Conservation (phyloP, 2,797 vertebrate species). For the Trachurus trachurus region DNA sequence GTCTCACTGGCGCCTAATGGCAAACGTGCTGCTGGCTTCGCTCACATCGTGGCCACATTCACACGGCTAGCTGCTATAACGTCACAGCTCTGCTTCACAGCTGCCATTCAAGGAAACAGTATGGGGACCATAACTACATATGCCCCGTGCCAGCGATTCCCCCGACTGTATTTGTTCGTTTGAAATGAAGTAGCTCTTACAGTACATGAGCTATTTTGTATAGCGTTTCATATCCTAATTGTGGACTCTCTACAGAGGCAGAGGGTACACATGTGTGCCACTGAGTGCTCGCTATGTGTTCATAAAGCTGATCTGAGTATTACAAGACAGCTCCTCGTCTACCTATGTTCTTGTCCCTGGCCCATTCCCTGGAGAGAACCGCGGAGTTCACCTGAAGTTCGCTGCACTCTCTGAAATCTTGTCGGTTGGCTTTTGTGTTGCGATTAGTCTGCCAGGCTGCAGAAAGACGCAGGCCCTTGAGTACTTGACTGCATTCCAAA, state of each 20-base stretch:
- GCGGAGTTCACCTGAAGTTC: slow-evolving; percentile 66
- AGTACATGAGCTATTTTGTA: too few relatives aligned
- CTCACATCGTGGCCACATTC: slow-evolving; percentile 28
- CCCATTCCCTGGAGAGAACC: slow-evolving; percentile 28
- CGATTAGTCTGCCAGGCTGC: slow-evolving; percentile 57
- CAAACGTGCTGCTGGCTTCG: slow-evolving; percentile 44
- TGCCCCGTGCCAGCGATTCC: background rate
- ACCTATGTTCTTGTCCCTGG: slow-evolving; percentile 37
- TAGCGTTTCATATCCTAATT: background rate
- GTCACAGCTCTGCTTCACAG: slow-evolving; percentile 43
- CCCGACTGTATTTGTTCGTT: background rate
- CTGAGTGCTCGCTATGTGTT: slow-evolving; percentile 28
- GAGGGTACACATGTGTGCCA: slow-evolving; percentile 11
- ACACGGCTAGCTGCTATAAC: slow-evolving; percentile 30
- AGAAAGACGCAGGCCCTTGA: slow-evolving; percentile 50
- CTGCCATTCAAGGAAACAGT: slow-evolving; percentile 12
- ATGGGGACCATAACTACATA: slow-evolving; percentile 8
- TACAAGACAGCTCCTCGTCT: slow-evolving; percentile 41
- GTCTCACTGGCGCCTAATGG: slow-evolving; percentile 25
- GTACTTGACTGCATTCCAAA: slow-evolving; percentile 68
- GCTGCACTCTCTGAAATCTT: slow-evolving; percentile 61
- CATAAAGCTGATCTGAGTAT: slow-evolving; percentile 37
- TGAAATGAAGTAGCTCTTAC: background rate
- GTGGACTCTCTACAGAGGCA: background rate
- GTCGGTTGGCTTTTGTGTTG: slow-evolving; percentile 49